Evolutionary conservation across 2,888 invertebrate species (phyloP).

Genomic region (Uropetala carovei): DNA sequence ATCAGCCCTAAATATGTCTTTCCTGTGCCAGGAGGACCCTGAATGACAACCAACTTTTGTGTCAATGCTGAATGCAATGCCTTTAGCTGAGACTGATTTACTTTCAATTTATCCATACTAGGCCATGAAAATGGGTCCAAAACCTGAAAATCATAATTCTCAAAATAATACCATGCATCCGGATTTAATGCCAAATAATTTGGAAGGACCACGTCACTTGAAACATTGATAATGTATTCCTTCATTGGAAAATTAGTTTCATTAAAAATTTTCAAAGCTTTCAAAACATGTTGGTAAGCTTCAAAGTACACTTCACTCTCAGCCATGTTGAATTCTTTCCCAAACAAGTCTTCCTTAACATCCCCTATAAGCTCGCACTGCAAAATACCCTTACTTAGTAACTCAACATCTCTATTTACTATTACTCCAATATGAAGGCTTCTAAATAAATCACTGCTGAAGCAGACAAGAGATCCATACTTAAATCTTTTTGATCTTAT

Average conservation of each 20-base stretch:
- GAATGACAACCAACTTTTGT: slow-evolving; percentile 85
- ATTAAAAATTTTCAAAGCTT: slow-evolving; percentile 80
- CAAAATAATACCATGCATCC: slow-evolving; percentile 42
- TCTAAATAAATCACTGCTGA: slow-evolving; percentile 83
- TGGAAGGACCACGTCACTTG: slow-evolving; percentile 72
- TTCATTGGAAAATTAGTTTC: slow-evolving; percentile 81
- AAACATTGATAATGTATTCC: slow-evolving; percentile 81
- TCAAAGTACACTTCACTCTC: slow-evolving; percentile 90
- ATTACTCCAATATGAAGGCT: slow-evolving; percentile 84
- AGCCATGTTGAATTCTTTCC: slow-evolving; percentile 80
- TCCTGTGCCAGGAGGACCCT: slow-evolving; percentile 93
- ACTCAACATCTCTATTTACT: slow-evolving; percentile 77
- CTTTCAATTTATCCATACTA: slow-evolving; percentile 73
- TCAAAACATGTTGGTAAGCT: slow-evolving; percentile 86
- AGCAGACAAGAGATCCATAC: slow-evolving; percentile 84
- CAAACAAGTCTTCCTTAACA: slow-evolving; percentile 73
- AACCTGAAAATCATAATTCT: slow-evolving; percentile 63
- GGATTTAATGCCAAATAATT: slow-evolving; percentile 72
- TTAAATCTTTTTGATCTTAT: slow-evolving; percentile 80
- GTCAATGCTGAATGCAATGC: slow-evolving; percentile 84
- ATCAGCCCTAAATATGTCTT: slow-evolving; percentile 89
- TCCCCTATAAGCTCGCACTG: slow-evolving; percentile 72
- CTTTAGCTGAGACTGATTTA: slow-evolving; percentile 82
- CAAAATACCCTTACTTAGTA: slow-evolving; percentile 79
- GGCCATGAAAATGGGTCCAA: slow-evolving; percentile 75